Percentiles rank a stretch among this genome's conserved stretches.
phyloP scores from a whole-genome alignment of 2,888 invertebrate genomes.

The Portevinia maculata region DNA sequence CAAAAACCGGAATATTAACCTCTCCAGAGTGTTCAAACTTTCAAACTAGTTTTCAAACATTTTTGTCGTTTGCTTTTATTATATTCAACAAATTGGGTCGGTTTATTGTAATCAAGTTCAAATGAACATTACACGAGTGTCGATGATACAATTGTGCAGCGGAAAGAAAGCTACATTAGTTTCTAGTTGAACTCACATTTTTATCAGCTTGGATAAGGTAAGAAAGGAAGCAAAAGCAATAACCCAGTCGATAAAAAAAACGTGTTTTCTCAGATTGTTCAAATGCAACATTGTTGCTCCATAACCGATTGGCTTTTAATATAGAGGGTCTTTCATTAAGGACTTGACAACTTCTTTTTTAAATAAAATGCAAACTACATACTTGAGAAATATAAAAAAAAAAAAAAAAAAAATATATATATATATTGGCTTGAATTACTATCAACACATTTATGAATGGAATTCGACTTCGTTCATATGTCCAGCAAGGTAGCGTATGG shows the following conservation, averaged over 20 bases:
- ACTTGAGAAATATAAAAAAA: no score
- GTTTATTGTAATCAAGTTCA: constrained; percentile 18
- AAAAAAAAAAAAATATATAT: no score
- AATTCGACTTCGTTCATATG: no score
- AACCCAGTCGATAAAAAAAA: constrained; percentile 3
- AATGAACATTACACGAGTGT: constrained; percentile 17
- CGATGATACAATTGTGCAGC: constrained; percentile 31
- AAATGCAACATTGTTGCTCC: not conserved
- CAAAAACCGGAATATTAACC: not conserved
- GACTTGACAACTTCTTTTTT: no score
- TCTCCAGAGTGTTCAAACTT: not conserved
- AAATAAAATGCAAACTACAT: no score
- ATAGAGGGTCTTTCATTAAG: no score
- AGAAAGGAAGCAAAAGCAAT: not conserved
- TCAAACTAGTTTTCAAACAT: constrained; percentile 23
- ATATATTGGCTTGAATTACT: no score
- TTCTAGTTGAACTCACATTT: constrained; percentile 1
- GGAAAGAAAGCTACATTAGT: constrained; percentile 43
- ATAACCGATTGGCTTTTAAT: not conserved
- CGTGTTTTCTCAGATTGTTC: constrained; percentile 22
- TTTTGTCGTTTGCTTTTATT: not conserved
- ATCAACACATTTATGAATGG: no score
- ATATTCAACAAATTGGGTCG: constrained; percentile 8
- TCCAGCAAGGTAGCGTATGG: no score
- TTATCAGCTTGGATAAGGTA: constrained; percentile 22